Percentiles rank a stretch among this genome's conserved stretches.
These are phyloP conservation scores for Empis livida DNA, from an alignment of 2,888 invertebrate species.

Conservation along the genomic window DNA sequence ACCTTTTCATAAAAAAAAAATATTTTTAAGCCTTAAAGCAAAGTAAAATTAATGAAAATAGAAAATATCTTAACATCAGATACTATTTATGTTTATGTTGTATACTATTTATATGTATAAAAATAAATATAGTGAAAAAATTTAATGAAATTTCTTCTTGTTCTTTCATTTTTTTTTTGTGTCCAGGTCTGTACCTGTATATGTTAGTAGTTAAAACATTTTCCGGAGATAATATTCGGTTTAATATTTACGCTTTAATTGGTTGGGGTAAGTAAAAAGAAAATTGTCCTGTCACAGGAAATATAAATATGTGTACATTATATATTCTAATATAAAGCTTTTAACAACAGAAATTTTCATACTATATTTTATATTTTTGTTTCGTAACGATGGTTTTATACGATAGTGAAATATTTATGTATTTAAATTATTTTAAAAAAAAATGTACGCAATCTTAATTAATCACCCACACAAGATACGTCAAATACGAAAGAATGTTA, in stretches of 20 bases:
- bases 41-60: neutral
- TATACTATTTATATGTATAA: neutral
- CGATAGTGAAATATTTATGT: too few species aligned
- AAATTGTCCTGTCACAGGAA: too few species aligned
- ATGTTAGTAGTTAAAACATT: conserved; percentile 80
- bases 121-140: neutral
- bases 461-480: too few species aligned
- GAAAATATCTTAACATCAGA: neutral
- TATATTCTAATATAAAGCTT: too few species aligned
- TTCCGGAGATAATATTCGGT: conserved; percentile 72
- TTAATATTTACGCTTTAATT: conserved; percentile 65
- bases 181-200: conserved; percentile 67
- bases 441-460: too few species aligned
- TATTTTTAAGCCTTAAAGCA: neutral
- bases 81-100: neutral
- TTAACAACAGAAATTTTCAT: too few species aligned
- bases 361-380: too few species aligned
- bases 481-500: too few species aligned
- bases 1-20: too few species aligned
- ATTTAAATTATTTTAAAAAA: too few species aligned
- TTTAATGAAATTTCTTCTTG: neutral
- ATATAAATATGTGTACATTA: too few species aligned
- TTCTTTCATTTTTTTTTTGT: neutral
- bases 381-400: too few species aligned
- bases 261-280: conserved; percentile 68